Base-by-base conservation (phyloP, 2,113 vertebrate genomes). In the Anguilla rostrata region DNA sequence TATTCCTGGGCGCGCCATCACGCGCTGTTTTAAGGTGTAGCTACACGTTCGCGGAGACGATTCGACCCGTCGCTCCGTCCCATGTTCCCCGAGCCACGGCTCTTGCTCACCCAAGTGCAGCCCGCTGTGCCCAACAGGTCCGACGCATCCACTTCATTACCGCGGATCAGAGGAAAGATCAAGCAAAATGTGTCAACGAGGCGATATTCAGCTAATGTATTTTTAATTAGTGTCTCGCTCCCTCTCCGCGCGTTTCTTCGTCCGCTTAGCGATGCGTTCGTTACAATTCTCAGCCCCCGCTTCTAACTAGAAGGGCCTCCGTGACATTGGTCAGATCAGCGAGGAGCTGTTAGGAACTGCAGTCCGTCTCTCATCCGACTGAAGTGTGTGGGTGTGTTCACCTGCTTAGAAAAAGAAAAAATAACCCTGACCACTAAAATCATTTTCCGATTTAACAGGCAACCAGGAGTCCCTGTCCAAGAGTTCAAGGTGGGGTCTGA, bases 81-180 rank as follows among this genome's bases (percentile, higher is more conserved):
- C 26, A 15, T 29, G 87, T 84, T 90, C 87, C 75, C 83, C 85
- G 18, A 26, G 91, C 88, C 92, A 90, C 91, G 92, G 93, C 92
- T 90, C 92, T 86, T 90, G 90, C 92, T 93, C 91, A 90, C 90
- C 93, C 90, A 91, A 87, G 93, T 87, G 85, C 91, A 88, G 87
- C 88, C n/a, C 92, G 92, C 91, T 91, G 93, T 90, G 92, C 91
- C 89, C 92, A 91, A 87, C 91, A 87, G 90, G 91, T 87, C 88
- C 88, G 87, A 85, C 92, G 80, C 85, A 46, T 90, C 90, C 78
- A 26, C 82, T 92, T 93, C 90, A 93, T 93, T 94, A 92, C 87
- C 86, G 90, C 89, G 91, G 91, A 95, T 94, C 92, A 93, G 89
- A 87, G 88, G 86, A 93, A 91, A 91, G 93, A 92, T 92, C 91